phyloP scores from a whole-genome alignment of 2,888 invertebrate genomes.

The Drosophila birchii region DNA sequence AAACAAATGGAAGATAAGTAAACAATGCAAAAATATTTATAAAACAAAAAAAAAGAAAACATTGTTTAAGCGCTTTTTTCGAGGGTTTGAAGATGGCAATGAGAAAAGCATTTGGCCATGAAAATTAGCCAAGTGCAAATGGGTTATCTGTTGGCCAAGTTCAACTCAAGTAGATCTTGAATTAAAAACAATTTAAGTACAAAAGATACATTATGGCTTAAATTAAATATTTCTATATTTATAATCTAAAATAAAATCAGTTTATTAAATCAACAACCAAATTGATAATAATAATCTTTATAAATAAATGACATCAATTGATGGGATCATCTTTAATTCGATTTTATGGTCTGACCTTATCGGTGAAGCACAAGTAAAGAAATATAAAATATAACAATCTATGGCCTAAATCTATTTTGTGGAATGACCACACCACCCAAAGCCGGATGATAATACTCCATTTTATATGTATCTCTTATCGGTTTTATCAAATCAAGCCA shows the following conservation, averaged over 20 bases:
- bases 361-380: not conserved
- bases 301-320: constrained; percentile 12
- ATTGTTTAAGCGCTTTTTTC: constrained; percentile 43
- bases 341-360: constrained; percentile 3
- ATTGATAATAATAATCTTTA: not conserved
- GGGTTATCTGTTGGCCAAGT: constrained; percentile 16
- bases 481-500: constrained; percentile 17
- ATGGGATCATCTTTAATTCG: constrained; percentile 21
- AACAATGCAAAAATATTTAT: constrained; percentile 24
- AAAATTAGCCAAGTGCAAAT: constrained; percentile 30
- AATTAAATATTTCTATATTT: not conserved
- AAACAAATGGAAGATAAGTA: constrained; percentile 22
- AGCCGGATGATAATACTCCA: not conserved
- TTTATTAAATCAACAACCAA: not conserved
- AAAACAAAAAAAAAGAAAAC: constrained; percentile 1
- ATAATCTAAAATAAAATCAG: not conserved
- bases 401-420: constrained; percentile 4
- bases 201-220: not conserved
- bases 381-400: not conserved
- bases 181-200: constrained; percentile 6
- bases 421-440: not conserved
- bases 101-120: constrained; percentile 32
- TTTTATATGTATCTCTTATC: constrained; percentile 3
- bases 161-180: constrained; percentile 21
- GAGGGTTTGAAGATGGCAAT: constrained; percentile 26